Base-by-base conservation (phyloP, 2,113 vertebrate genomes). In the Origma solitaria region DNA sequence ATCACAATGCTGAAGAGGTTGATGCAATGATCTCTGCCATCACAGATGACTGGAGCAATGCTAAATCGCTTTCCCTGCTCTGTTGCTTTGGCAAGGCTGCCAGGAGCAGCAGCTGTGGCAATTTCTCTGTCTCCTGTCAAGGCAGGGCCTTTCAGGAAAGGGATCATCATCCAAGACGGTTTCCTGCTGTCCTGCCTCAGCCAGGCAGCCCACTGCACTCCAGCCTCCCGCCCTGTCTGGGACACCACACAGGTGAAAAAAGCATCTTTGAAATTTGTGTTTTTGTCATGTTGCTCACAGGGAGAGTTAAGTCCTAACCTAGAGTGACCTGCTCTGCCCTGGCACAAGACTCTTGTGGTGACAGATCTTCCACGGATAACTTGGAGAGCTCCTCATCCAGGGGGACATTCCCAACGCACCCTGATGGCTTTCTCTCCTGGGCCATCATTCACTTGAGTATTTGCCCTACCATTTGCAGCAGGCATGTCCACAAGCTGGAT, bases 21-120 rank as follows among this genome's bases (percentile, higher is more conserved):
- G 71, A 75, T 44, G 72, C 82, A 88, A 96, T 71, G 92, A 96
- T 86, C 79, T 80, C 71, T 95, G 82, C 88, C 76, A 92, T 78
- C 92, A 96, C 23, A 44, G 95, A 90, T 93, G 86, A 88, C 82
- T 94, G 92, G 82, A 96, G 85, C 10, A 7, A 83, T 78, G 82
- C 60, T 90, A 93, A 96, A 96, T 86, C 3, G 13, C 61, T 95
- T 84, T 86, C 90, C 82, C 93, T 80, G 88, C 82, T 93, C 88
- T 71, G 64, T 42, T 95, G 93, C 87, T 64, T 94, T 49, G 1
- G 66, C 1, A 0, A 90, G 64, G 72, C 86, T 94, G 69, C 76
- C 93, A 94, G 83, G 23, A 94, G 81, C 80, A 86, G 88, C 95
- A 97, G 93, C 94, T 97, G 94, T 88, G 86, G 92, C 71, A 78